These are phyloP conservation scores for Apis florea DNA, from an alignment of 1,140 invertebrate species.

Conservation along the genomic window DNA sequence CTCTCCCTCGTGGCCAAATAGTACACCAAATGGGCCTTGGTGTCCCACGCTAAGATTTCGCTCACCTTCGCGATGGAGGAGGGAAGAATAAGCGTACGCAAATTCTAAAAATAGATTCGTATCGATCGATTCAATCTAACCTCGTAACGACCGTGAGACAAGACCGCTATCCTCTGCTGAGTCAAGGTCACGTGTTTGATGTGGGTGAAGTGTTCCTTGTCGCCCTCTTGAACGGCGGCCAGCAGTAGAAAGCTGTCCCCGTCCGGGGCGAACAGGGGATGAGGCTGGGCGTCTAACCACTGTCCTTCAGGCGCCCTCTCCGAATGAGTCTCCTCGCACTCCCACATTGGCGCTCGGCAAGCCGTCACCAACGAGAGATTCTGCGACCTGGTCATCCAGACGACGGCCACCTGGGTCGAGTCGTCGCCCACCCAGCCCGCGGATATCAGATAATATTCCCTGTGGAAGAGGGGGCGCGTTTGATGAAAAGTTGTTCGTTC, in stretches of 20 bases:
- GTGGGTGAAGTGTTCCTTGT: slow-evolving; percentile 91
- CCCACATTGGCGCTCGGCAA: slow-evolving; percentile 89
- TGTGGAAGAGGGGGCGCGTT: slow-evolving; percentile 80
- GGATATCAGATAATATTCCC: slow-evolving; percentile 95
- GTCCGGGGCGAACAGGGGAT: slow-evolving; percentile 91
- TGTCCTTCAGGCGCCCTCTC: slow-evolving; percentile 89
- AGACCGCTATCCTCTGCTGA: slow-evolving; percentile 90
- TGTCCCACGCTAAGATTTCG: slow-evolving; percentile 92
- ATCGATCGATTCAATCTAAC: slow-evolving; percentile 77
- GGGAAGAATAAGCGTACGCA: not conserved
- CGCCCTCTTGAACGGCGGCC: slow-evolving; percentile 90
- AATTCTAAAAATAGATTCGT: rapidly evolving
- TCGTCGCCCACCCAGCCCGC: slow-evolving; percentile 91
- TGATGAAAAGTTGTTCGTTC: too few species aligned
- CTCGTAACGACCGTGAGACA: slow-evolving; percentile 93
- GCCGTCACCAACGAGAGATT: slow-evolving; percentile 91
- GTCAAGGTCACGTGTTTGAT: slow-evolving; percentile 92
- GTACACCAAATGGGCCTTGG: slow-evolving; percentile 90
- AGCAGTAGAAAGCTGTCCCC: slow-evolving; percentile 92
- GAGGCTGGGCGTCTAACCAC: slow-evolving; percentile 91
- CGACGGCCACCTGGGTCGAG: slow-evolving; percentile 88
- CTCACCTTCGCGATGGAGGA: slow-evolving; percentile 76
- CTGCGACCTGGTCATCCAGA: slow-evolving; percentile 95
- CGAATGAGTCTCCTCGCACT: slow-evolving; percentile 90
- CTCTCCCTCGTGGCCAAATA: slow-evolving; percentile 90